phyloP scores from a whole-genome alignment of 1,140 invertebrate species.

The Halesus radiatus region DNA sequence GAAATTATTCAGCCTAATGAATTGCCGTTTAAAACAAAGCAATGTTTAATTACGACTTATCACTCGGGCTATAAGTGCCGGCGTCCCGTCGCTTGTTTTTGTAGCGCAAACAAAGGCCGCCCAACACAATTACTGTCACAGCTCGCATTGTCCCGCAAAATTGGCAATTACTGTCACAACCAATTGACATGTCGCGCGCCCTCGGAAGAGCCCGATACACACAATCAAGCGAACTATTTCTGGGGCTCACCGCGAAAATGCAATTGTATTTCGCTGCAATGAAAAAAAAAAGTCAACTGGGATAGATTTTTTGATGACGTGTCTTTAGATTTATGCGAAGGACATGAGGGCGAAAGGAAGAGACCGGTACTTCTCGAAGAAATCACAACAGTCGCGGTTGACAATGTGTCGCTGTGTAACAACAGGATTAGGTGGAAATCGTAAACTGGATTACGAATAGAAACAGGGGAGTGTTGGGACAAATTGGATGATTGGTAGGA shows the following conservation, averaged over 20 bases:
- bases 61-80: background rate
- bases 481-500: slow-evolving; percentile 7
- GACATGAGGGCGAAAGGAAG: background rate
- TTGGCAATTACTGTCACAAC: slow-evolving; percentile 46
- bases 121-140: slow-evolving; percentile 30
- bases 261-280: background rate
- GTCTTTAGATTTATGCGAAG: too few relatives aligned
- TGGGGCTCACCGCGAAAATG: background rate
- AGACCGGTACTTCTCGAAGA: background rate
- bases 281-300: too few relatives aligned
- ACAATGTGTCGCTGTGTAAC: background rate
- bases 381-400: slow-evolving; percentile 19
- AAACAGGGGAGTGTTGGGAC: background rate
- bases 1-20: background rate
- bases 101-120: slow-evolving; percentile 16
- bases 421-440: slow-evolving; percentile 1
- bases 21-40: slow-evolving; percentile 24
- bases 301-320: too few relatives aligned
- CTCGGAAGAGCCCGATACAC: background rate
- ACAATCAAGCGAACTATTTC: background rate
- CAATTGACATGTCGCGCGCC: slow-evolving; percentile 39
- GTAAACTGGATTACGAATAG: slow-evolving; percentile 6
- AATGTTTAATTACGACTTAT: slow-evolving; percentile 29
- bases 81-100: slow-evolving; percentile 16
- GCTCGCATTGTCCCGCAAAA: slow-evolving; percentile 41